phyloP scores from a whole-genome alignment of 2,797 vertebrate species.

The Myotis pilosus region DNA sequence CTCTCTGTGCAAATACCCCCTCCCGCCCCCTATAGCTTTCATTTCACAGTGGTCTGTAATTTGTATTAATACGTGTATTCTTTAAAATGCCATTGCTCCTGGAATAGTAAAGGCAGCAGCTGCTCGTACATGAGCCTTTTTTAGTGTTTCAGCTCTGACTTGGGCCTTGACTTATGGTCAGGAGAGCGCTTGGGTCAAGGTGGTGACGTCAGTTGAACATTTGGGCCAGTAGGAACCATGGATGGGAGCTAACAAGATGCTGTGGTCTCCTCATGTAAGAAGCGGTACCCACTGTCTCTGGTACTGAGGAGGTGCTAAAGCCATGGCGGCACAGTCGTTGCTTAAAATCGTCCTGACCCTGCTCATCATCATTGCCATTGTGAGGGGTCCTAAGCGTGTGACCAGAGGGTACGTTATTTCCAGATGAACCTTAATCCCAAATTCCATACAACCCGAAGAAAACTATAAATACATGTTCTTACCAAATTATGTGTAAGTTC shows the following conservation, averaged over 20 bases:
- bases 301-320: neutral
- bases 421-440: neutral
- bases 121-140: rapidly evolving
- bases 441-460: neutral
- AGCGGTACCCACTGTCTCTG: neutral
- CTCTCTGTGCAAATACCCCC: neutral
- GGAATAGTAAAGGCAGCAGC: too few relatives aligned
- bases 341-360: neutral
- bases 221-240: neutral
- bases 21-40: neutral
- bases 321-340: rapidly evolving
- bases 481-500: neutral
- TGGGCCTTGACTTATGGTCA: neutral
- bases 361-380: neutral
- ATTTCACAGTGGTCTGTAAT: neutral
- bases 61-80: neutral
- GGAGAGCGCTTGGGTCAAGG: neutral
- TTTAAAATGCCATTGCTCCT: neutral
- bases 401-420: neutral
- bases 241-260: neutral
- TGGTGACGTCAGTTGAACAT: neutral
- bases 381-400: neutral
- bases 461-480: neutral
- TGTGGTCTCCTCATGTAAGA: neutral
- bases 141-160: neutral